These are phyloP conservation scores for Brachionus koreanus DNA, from an alignment of 1,140 invertebrate species.

Conservation along the genomic window DNA sequence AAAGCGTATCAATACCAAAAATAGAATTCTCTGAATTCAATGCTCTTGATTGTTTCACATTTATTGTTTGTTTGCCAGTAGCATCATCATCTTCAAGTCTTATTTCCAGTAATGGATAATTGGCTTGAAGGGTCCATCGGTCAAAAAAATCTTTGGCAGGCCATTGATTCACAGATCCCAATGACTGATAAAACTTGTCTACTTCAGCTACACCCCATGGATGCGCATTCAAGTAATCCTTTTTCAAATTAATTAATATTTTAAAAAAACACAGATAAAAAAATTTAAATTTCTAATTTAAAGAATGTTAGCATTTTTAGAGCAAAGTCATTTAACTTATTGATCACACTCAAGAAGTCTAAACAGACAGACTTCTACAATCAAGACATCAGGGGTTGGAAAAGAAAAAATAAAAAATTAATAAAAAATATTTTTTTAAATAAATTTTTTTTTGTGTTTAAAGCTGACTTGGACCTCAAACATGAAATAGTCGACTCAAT, in stretches of 20 bases:
- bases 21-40: neutral
- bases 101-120: slow-evolving; percentile 22
- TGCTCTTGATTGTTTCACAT: neutral
- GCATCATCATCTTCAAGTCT: neutral
- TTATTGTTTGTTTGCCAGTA: neutral
- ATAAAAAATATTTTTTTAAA: no score
- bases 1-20: slow-evolving; percentile 8
- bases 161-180: slow-evolving; percentile 12
- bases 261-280: neutral
- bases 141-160: neutral
- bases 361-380: no score
- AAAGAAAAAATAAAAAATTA: no score
- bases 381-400: no score
- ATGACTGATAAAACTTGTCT: neutral
- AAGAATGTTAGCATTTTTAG: no score
- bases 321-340: no score
- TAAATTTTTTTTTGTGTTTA: no score
- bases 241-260: neutral
- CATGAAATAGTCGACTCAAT: no score
- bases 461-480: no score
- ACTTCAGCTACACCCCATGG: slow-evolving; percentile 29
- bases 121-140: slow-evolving; percentile 13
- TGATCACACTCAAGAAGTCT: no score
- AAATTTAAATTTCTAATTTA: no score
- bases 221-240: slow-evolving; percentile 31